These are phyloP conservation scores for Psittacus erithacus DNA, from an alignment of 2,113 vertebrate species.

Conservation along the genomic window DNA sequence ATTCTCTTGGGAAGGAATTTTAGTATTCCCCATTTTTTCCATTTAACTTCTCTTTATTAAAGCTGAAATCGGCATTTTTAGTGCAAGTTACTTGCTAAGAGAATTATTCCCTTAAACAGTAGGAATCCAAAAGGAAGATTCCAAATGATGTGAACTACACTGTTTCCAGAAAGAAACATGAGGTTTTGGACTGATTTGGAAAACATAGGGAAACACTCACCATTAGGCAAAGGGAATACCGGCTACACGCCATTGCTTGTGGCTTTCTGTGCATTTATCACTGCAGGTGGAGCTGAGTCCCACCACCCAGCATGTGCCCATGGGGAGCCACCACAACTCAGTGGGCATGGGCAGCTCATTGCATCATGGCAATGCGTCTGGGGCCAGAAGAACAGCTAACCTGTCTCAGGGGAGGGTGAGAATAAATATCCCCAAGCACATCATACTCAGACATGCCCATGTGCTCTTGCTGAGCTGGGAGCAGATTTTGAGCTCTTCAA, in stretches of 20 bases:
- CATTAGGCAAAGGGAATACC: not conserved
- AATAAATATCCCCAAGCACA: not conserved
- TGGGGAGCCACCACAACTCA: accelerated
- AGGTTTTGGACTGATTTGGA: not conserved
- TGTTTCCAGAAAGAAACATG: not conserved
- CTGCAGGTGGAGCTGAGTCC: not conserved
- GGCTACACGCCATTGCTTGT: not conserved
- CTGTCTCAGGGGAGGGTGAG: accelerated
- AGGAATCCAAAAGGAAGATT: not conserved
- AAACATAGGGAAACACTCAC: not conserved
- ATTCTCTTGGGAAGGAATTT: not conserved
- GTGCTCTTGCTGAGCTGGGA: not conserved
- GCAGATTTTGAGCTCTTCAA: not conserved
- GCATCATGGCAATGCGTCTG: accelerated
- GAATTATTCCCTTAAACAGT: not conserved
- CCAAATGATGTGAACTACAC: not conserved
- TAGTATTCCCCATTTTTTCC: not conserved
- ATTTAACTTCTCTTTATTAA: not conserved
- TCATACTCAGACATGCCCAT: accelerated
- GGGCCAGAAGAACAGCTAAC: not conserved
- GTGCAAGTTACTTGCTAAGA: not conserved
- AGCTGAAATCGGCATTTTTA: not conserved
- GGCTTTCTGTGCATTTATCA: not conserved
- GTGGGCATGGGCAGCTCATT: not conserved
- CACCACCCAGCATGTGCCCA: accelerated